Base-by-base conservation (phyloP, 2,888 invertebrate genomes). In the Margaritifera margaritifera region DNA sequence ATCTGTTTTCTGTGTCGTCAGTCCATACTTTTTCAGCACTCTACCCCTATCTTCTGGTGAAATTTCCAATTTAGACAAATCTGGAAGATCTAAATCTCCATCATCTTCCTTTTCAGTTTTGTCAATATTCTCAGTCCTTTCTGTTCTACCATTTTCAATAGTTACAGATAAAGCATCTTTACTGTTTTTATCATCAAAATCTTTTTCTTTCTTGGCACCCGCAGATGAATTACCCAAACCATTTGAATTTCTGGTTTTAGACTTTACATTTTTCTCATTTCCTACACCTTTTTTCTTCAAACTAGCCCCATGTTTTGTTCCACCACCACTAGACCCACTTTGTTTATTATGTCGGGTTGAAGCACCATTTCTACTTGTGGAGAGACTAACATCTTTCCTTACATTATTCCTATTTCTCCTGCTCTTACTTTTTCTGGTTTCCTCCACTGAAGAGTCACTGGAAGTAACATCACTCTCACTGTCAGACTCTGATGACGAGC, bases 381-480 rank as follows among this genome's bases (percentile, higher is more conserved):
- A 31, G 55, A 19, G 59, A 25, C 15, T 64, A 63, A 54, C 57
- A 57, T 66, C 66, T 52, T 55, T 53, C 61, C 65, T 54, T 66
- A 66, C 68, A 24, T 66, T 62, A 19, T 62, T 61, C 24, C 64
- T 64, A 18, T 57, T 27, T 55, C 68, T 64, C 61, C 55, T 68
- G 62, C 62, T 62, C 27, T 55, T 57, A 59, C 66, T 68, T n/a
- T 64, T 74, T 66, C 56, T 77, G 24, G n/a, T 57, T 55, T 63
- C 73, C 20, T 74, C 77, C 19, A 68, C 72, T 64, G 74, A 74
- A 70, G 77, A 77, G 58, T 76, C 75, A 69, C 72, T 72, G 54
- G 77, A 74, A 69, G 67, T 67, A 57, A 60, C 62, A 54, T 74
- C 74, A 69, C 69, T 72, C 27, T 74, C 74, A 63, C 66, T 69